Base-by-base conservation (phyloP, 2,888 invertebrate genomes). In the Drosophila siamana region DNA sequence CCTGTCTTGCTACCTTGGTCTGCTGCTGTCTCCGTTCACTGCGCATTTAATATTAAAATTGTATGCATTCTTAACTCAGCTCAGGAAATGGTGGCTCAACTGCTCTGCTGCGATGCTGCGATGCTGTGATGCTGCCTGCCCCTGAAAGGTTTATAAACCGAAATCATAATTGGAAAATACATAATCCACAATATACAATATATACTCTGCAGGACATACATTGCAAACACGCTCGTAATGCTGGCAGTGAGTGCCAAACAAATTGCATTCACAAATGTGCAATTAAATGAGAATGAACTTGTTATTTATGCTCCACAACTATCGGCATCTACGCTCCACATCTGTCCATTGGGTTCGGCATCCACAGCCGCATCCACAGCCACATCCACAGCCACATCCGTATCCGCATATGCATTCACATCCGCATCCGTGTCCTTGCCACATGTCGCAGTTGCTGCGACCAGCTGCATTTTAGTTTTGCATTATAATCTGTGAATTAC, bases 271-370 rank as follows among this genome's bases (percentile, higher is more conserved):
- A 40, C 76, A 86, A 84, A 86, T 81, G 85, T 88, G 89, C 89
- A 85, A 88, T 85, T 85, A 87, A 87, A 85, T 79, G 79, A 74
- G 85, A 88, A 87, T 88, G 86, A 88, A 85, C 86, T 85, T 82
- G 77, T 88, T 76, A 85, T 85, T 88, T 85, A 88, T 88, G 65
- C 61, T 13, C 24, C 38, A 33, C 26, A 48, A 51, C 72, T 62
- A 78, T 78, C 33, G 64, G 48, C 72, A 71, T 33, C 51, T 28
- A 47, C 28, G 30, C 51, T 46, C 15, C 30, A 30, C 60, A 61
- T 50, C 22, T 59, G 59, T 41, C 40, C 33, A 19, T n/a, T n/a
- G n/a, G n/a, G n/a, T n/a, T n/a, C 19, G 19, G 13, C 56, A 54
- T 54, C 24, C 33, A 11, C 47, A 54, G 44, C 40, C 40, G n/a